Base-by-base conservation (phyloP, 2,113 vertebrate genomes). In the Clarias gariepinus region DNA sequence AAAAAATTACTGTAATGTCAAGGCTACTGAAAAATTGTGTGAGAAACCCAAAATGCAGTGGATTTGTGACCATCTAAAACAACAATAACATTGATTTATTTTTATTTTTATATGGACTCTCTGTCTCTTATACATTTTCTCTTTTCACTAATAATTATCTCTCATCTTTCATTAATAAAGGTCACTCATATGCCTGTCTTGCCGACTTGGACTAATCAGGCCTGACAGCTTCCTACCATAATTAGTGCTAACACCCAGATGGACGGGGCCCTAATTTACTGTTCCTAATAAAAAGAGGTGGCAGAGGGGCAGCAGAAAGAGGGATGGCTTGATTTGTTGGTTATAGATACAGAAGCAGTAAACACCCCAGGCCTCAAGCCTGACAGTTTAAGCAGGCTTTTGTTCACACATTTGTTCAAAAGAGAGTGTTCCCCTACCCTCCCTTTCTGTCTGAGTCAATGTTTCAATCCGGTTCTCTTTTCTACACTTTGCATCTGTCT, bases 191-290 rank as follows among this genome's bases (percentile, higher is more conserved):
- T 88, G 91, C 92, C 94, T 91, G 89, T 93, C 92, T 94, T 94
- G 90, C 91, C 92, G 88, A 90, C 92, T 91, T 93, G 92, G 90
- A 91, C 87, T 96, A 96, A 96, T 95, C 92, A 93, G 83, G 90
- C 89, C 93, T 95, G 95, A 96, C 95, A 96, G 94, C 91, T 95
- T 94, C 93, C 92, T 92, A 92, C 92, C 83, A 53, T 95, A 96
- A 96, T 95, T 96, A 94, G 92, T 94, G 93, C 94, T 95, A 94
- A 95, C 94, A 95, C 95, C 94, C 94, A 95, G 94, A 94, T 96
- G 95, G 95, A 95, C 91, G 91, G 90, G 91, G 92, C 92, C 93
- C 93, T 95, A 93, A 95, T 96, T 94, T 94, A 94, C 92, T 91
- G 91, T 93, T 94, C 93, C 94, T 92, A 95, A 95, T 94, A 94